These are phyloP conservation scores for Turnix velox DNA, from an alignment of 2,113 vertebrate genomes.

Conservation along the genomic window DNA sequence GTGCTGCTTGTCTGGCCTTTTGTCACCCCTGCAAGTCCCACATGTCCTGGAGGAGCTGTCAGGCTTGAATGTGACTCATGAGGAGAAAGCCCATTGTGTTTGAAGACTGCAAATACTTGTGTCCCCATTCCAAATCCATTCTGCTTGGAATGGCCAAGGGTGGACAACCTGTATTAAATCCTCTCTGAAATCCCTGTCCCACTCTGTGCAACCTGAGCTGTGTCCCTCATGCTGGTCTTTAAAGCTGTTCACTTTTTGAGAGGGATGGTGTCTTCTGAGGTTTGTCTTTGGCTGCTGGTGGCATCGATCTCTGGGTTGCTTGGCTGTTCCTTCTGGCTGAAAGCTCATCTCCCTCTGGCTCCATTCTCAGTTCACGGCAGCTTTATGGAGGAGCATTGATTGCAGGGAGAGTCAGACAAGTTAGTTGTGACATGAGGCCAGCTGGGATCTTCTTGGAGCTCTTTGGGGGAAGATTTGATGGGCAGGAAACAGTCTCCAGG, in stretches of 20 bases:
- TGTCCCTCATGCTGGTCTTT: background rate
- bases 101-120: background rate
- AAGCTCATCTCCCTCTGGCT: background rate
- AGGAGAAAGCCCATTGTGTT: background rate
- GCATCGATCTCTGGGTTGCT: background rate
- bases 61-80: background rate
- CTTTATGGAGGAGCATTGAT: background rate
- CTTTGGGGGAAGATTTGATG: background rate
- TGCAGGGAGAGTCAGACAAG: background rate
- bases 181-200: background rate
- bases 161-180: background rate
- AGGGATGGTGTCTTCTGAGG: background rate
- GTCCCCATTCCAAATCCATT: background rate
- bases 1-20: background rate
- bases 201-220: background rate
- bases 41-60: rapidly evolving
- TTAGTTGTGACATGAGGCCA: background rate
- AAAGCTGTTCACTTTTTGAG: background rate
- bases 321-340: background rate
- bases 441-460: background rate
- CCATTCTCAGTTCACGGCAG: background rate
- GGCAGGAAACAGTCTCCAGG: background rate
- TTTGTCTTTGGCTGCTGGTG: background rate
- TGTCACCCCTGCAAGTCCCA: background rate
- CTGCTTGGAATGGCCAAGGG: background rate